Conservation (phyloP, 2,888 invertebrate genomes). For the Leptopterna dolabrata region DNA sequence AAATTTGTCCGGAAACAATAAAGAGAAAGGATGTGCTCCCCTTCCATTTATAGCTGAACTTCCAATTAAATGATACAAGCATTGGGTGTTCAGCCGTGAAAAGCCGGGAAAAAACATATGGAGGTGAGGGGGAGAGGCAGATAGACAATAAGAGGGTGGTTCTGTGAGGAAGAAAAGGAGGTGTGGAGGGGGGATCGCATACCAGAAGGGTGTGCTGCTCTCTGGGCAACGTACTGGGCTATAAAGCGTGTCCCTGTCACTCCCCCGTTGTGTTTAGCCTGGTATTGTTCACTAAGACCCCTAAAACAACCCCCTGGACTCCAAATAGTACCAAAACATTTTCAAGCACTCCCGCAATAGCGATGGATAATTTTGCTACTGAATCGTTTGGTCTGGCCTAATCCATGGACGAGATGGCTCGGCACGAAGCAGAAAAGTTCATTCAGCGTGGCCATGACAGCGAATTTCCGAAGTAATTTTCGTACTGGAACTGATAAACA, state of each 20-base stretch:
- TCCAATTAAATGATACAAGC: neutral
- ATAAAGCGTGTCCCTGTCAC: neutral
- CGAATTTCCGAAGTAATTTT: no score
- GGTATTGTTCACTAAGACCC: neutral
- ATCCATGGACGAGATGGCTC: no score
- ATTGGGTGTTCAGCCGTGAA: neutral
- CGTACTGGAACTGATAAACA: no score
- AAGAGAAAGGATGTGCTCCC: neutral
- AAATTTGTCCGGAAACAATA: neutral
- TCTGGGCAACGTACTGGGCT: neutral
- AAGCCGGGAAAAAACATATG: neutral
- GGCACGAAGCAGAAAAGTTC: no score
- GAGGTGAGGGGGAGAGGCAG: neutral
- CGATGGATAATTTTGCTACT: neutral
- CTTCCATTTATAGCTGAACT: neutral
- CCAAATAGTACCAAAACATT: neutral
- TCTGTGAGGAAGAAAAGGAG: neutral
- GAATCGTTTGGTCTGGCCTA: no score
- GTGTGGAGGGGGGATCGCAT: neutral
- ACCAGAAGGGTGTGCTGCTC: neutral
- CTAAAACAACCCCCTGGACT: neutral
- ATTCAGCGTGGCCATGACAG: no score
- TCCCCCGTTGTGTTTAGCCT: neutral
- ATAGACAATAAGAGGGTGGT: neutral
- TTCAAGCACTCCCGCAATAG: neutral